Conservation (phyloP, 2,888 invertebrate species). For the Nebria brevicollis region DNA sequence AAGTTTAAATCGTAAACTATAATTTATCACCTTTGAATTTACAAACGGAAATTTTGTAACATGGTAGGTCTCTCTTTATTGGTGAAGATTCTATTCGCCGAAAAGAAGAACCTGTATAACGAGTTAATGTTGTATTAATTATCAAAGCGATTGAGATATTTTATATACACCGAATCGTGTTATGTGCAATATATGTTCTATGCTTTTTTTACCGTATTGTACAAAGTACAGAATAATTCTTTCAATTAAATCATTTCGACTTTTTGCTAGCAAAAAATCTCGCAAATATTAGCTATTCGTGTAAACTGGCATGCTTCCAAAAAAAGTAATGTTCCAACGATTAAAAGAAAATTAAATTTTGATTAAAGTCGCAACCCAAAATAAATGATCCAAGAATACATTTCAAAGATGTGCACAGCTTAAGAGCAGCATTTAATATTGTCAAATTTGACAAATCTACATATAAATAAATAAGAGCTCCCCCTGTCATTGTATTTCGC, state of each 20-base stretch:
- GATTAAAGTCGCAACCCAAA: too few species aligned
- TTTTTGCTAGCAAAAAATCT: too few species aligned
- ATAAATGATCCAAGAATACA: too few species aligned
- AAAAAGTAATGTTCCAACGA: too few species aligned
- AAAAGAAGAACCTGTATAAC: neutral
- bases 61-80: neutral
- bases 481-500: neutral
- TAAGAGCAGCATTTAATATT: too few species aligned
- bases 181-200: neutral
- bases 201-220: too few species aligned
- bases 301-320: too few species aligned
- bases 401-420: too few species aligned
- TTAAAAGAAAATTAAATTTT: too few species aligned
- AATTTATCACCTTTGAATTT: neutral
- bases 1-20: neutral
- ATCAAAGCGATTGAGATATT: neutral
- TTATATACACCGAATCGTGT: neutral
- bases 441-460: neutral
- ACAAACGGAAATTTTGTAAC: constrained; percentile 1
- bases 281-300: too few species aligned
- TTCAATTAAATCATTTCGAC: too few species aligned
- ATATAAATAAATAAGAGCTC: neutral
- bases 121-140: neutral
- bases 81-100: neutral
- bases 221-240: too few species aligned